A percentile compares a stretch with the other conserved stretches of the same genome.
phyloP scores from a whole-genome alignment of 2,113 vertebrate species.

The Nettapus auritus region DNA sequence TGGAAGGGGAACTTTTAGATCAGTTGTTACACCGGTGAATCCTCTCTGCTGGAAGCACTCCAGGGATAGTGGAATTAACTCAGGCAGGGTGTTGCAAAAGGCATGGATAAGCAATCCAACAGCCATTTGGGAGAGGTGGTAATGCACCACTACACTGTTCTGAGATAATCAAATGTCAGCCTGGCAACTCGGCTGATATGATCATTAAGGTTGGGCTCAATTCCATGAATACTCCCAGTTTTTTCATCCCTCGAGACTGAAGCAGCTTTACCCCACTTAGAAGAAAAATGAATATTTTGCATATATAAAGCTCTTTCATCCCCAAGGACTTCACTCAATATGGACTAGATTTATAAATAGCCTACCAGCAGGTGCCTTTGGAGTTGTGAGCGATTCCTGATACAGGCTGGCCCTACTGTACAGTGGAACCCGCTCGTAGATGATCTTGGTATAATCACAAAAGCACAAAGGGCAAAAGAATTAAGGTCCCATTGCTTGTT shows the following conservation, averaged over 20 bases:
- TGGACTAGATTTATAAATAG: not conserved
- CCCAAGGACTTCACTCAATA: not conserved
- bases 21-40: not conserved
- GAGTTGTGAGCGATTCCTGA: not conserved
- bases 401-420: not conserved
- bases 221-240: conserved; percentile 54
- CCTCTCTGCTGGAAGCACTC: conserved; percentile 42
- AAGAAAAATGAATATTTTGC: conserved; percentile 36
- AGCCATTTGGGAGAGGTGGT: conserved; percentile 50
- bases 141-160: not conserved
- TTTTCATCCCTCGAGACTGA: conserved; percentile 39
- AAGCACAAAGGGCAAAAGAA: not conserved
- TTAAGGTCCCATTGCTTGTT: not conserved
- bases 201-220: conserved; percentile 63
- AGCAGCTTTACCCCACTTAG: conserved; percentile 9
- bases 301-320: conserved; percentile 34
- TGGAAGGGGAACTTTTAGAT: not conserved
- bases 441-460: not conserved
- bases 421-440: not conserved
- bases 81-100: conserved; percentile 31
- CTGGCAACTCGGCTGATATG: conserved; percentile 29
- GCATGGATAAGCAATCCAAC: conserved; percentile 40
- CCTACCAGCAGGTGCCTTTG: not conserved
- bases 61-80: conserved; percentile 27
- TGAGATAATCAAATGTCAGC: conserved; percentile 54